A percentile compares a stretch with the other conserved stretches of the same genome.
These are phyloP conservation scores for Drosophila rellima DNA, from an alignment of 2,888 invertebrate species.

Conservation along the genomic window DNA sequence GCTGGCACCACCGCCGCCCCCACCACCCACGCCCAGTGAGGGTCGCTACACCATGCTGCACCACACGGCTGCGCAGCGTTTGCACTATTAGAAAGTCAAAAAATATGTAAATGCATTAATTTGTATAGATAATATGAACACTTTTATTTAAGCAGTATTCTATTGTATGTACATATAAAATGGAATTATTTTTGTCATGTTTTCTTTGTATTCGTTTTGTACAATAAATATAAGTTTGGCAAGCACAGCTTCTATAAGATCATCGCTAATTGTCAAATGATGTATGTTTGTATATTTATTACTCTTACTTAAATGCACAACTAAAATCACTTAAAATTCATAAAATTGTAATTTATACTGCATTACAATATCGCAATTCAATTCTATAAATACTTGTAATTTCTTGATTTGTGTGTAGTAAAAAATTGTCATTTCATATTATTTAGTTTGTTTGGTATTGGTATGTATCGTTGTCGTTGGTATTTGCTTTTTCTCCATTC, in stretches of 20 bases:
- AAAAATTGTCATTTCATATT: conserved; percentile 50
- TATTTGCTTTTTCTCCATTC: conserved; percentile 72
- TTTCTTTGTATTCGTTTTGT: conserved; percentile 56
- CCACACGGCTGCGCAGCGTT: conserved; percentile 80
- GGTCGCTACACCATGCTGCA: conserved; percentile 83
- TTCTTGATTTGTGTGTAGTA: conserved; percentile 38
- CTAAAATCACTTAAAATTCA: conserved; percentile 47
- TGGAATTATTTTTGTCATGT: conserved; percentile 72
- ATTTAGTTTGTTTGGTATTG: conserved; percentile 82
- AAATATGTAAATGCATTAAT: conserved; percentile 1
- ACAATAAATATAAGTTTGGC: conserved; percentile 81
- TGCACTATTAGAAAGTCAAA: conserved; percentile 78
- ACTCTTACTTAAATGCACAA: conserved; percentile 62
- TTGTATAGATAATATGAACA: conserved; percentile 57
- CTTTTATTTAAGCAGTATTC: conserved; percentile 56
- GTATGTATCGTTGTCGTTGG: conserved; percentile 83
- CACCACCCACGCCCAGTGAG: conserved; percentile 83
- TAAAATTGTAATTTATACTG: conserved; percentile 31
- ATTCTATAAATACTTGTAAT: conserved; percentile 43
- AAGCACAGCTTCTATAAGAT: conserved; percentile 82
- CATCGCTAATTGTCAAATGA: conserved; percentile 43
- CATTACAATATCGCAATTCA: conserved; percentile 20
- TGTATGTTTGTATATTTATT: conserved; percentile 14
- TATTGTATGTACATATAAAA: conserved; percentile 54
- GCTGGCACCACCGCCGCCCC: conserved; percentile 81